Evolutionary conservation across 2,888 invertebrate species (phyloP), one percentile per base, ranked within the genome.

Genomic region (Lepeophtheirus nordmannii): DNA sequence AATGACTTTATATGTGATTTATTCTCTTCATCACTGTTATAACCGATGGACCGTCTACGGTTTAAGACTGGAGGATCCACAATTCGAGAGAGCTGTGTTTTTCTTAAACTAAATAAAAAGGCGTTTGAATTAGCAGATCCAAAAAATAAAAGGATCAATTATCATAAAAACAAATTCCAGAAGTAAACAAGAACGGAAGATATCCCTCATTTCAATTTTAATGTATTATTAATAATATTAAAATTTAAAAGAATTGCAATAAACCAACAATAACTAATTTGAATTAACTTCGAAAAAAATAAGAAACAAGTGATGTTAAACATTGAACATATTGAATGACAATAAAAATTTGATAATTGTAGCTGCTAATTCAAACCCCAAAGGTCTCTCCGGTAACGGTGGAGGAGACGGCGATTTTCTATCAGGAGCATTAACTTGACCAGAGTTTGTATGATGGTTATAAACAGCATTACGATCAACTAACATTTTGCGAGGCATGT

Each of bases 321-420:
- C 30, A 30, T 30, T 30, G 30, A 30, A 7, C 30, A 30, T 30
- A 30, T 30, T 30, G 30, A 30, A 30, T 30, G 30, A 30, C 30
- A 30, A 5, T 30, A 30, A 30, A 5, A 30, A 30, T 30, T 30
- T 30, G 30, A 30, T 46, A 46, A 46, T 8, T 14, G 53, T 46
- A 8, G 53, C 53, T 46, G 53, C 53, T 46, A 46, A 46, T 46
- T 46, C 53, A 46, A 46, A 46, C 53, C 53, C 53, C 17, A 46
- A n/a, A 17, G 14, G 14, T 46, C 53, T 46, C 53, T 46, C 53
- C 17, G 53, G 53, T 14, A 46, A 5, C 5, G 53, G 53, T 17
- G 53, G 53, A 14, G 53, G 53, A 17, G 53, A 46, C 5, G 53
- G 53, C 17, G 53, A 46, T 8, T 46, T 46, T 46, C 53, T 17